A percentile compares a stretch with the other conserved stretches of the same genome.
Conservation (phyloP, 2,113 vertebrate genomes). For the Anser cygnoides region DNA sequence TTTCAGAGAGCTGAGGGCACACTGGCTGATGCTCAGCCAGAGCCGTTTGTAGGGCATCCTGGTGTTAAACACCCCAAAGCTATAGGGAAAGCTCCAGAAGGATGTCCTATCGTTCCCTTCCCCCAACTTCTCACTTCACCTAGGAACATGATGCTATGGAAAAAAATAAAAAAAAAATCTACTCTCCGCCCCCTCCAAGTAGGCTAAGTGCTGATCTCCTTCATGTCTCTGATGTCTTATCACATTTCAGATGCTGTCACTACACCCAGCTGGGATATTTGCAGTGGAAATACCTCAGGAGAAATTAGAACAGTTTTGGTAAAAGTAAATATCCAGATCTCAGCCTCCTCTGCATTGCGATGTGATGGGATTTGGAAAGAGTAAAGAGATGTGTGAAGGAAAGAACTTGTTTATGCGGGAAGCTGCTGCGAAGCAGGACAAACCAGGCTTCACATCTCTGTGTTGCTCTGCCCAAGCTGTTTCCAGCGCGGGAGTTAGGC, state of each 20-base stretch:
- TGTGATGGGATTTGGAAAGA: not conserved
- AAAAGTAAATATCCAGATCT: slow-evolving; percentile 9
- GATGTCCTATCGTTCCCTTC: too few species aligned
- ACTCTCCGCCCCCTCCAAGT: not conserved
- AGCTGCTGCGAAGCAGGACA: slow-evolving; percentile 51
- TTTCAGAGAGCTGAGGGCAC: not conserved
- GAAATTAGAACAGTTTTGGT: slow-evolving; percentile 28
- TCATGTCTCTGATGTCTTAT: slow-evolving; percentile 37
- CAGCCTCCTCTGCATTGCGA: slow-evolving; percentile 24
- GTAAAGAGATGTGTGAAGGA: slow-evolving; percentile 8
- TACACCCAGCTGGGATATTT: slow-evolving; percentile 10
- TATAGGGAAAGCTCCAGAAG: not conserved
- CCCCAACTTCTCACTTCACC: not conserved
- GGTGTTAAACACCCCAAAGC: not conserved
- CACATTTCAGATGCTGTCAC: slow-evolving; percentile 38
- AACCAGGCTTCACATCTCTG: not conserved
- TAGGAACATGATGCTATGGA: not conserved
- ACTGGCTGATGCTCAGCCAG: not conserved
- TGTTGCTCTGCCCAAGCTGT: not conserved
- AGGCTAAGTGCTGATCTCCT: not conserved
- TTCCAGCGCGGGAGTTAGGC: not conserved
- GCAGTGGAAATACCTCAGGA: slow-evolving; percentile 29
- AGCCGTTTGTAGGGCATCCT: not conserved
- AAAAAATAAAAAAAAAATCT: not conserved
- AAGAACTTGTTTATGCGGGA: slow-evolving; percentile 11